Base-by-base conservation (phyloP, 2,888 invertebrate species). In the Acleris laterana region DNA sequence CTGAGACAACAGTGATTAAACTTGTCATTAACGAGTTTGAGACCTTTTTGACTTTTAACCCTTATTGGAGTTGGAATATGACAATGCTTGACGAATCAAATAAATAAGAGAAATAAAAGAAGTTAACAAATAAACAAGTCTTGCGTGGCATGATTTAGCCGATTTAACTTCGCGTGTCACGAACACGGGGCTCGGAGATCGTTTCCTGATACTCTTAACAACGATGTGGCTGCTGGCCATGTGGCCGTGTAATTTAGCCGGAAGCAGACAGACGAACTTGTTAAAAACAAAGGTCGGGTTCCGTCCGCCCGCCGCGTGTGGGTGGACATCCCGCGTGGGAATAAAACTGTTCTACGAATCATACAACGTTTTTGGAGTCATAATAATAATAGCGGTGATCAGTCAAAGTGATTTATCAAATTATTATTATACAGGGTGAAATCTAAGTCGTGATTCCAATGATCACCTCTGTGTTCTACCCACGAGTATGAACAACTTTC, bases 171-270 rank as follows among this genome's bases (percentile, higher is more conserved):
- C 61, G 46, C 58, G 58, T 63, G 63, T 53, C 52, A 58, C 52
- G 58, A 63, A 48, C 61, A 53, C 42, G 44, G 68, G 56, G 58
- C 55, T 38, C 55, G 70, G 60, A 67, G 63, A 52, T 69, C 66
- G 68, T 68, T 67, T 68, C 58, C 65, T 69, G 74, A 76, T 73
- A 74, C 69, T 72, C 71, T 74, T 73, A 62, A 69, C 72, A 77
- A 75, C 73, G 69, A 71, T 68, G 63, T 63, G 71, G 74, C 70
- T 65, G 65, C 52, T 69, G 28, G 20, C 25, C 38, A 48, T 48
- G 58, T 48, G 48, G 48, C 58, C 58, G 52, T 58, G 58, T 58
- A 22, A 63, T 58, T 63, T 48, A 63, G 50, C 52, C 52, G 22
- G 58, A 48, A 48, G 52, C 22, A 48, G 58, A 63, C 51, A 58